Conservation (phyloP, 2,888 invertebrate species). For the Drosophila parthenogenetica region DNA sequence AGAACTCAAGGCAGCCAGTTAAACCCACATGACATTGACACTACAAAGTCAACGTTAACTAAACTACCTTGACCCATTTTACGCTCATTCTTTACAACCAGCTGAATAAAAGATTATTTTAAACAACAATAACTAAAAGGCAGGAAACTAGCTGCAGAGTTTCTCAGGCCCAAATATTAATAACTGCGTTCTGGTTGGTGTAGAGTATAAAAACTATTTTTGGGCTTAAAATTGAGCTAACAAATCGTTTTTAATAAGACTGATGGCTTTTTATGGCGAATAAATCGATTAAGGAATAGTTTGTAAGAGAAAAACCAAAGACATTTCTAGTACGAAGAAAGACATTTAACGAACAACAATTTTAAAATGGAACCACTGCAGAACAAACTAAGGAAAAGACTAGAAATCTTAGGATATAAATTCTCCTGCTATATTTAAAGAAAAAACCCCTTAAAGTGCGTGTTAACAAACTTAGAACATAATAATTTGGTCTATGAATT, state of each 20-base stretch:
- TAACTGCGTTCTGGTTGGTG: background rate
- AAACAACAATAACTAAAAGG: constrained; percentile 1
- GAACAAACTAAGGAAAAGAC: too few species aligned
- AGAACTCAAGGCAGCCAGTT: constrained; percentile 10
- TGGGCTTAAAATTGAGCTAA: background rate
- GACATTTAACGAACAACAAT: too few species aligned
- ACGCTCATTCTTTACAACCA: constrained; percentile 5
- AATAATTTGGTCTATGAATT: constrained; percentile 31
- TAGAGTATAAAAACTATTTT: background rate
- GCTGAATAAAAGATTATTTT: background rate
- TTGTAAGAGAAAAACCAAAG: too few species aligned
- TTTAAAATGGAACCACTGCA: background rate
- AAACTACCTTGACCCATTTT: constrained; percentile 55
- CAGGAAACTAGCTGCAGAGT: constrained; percentile 7
- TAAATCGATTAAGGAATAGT: too few species aligned
- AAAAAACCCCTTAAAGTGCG: background rate
- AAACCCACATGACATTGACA: constrained; percentile 30
- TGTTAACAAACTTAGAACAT: background rate
- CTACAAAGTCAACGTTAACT: constrained; percentile 62
- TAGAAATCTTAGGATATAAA: too few species aligned
- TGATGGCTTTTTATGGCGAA: too few species aligned
- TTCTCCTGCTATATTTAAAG: too few species aligned
- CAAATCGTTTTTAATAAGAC: background rate
- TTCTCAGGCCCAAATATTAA: constrained; percentile 17
- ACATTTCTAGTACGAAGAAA: too few species aligned